Conservation (phyloP, 2,888 invertebrate genomes). For the Tinea semifulvella region DNA sequence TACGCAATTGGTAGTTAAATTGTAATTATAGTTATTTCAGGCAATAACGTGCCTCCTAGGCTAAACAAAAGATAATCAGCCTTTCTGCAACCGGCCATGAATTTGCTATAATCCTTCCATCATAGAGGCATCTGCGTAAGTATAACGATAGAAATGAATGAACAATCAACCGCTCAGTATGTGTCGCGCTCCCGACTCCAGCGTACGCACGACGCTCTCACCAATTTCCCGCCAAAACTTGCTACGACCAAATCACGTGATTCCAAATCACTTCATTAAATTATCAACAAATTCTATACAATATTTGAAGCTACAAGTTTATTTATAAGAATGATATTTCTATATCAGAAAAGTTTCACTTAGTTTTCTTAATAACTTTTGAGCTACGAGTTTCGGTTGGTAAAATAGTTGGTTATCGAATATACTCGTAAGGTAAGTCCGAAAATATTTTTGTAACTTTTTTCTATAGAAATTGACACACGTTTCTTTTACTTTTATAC, state of each 20-base stretch:
- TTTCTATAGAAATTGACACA: conserved; percentile 2
- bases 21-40: no score
- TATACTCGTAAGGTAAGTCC: conserved; percentile 14
- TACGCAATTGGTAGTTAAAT: no score
- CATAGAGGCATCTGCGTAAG: conserved; percentile 58
- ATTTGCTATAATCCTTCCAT: no score
- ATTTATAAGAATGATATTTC: conserved; percentile 7
- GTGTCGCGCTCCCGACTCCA: conserved; percentile 41
- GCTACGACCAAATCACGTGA: conserved; percentile 29
- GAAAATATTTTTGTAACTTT: conserved; percentile 7
- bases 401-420: conserved; percentile 10
- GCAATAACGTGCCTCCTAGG: no score
- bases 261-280: conserved; percentile 3
- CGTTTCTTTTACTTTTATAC: neutral
- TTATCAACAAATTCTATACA: conserved; percentile 7
- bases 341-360: conserved; percentile 6
- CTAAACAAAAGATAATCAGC: no score
- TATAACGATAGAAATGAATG: conserved; percentile 57
- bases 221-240: conserved; percentile 34
- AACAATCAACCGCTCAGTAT: conserved; percentile 54
- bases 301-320: conserved; percentile 1
- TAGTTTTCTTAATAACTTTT: conserved; percentile 13
- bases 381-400: conserved; percentile 9
- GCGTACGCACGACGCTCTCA: conserved; percentile 27
- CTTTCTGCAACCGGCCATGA: no score